Conservation (phyloP, 2,888 invertebrate species). For the Tetropium fuscum region DNA sequence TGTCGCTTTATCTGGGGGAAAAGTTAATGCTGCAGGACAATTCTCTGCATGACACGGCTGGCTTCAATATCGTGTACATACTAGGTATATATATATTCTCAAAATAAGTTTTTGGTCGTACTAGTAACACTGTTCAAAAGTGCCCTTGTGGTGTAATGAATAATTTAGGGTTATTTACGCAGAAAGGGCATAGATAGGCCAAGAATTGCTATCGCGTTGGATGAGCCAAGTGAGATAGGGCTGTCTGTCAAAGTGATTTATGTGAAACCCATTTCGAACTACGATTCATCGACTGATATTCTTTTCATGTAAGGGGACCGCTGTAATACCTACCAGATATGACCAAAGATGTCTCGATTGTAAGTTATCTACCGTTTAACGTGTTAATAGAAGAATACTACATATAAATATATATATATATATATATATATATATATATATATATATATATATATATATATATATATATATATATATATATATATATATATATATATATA, state of each 20-base stretch:
- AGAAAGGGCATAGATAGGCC: conserved; percentile 55
- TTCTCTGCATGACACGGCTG: no score
- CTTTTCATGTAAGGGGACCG: conserved; percentile 38
- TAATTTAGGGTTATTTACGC: conserved; percentile 60
- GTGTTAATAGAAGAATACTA: conserved; percentile 10
- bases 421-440: no score
- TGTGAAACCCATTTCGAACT: conserved; percentile 59
- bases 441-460: no score
- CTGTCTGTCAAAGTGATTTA: conserved; percentile 64
- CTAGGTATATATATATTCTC: no score
- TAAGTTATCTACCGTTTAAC: conserved; percentile 14
- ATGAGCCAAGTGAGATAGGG: conserved; percentile 61
- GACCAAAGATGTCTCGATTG: conserved; percentile 26
- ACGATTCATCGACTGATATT: conserved; percentile 49
- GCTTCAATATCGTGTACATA: no score
- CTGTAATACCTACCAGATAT: conserved; percentile 20
- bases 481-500: no score
- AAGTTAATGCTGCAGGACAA: no score
- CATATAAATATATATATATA: no score
- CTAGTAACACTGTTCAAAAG: no score
- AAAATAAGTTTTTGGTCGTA: no score
- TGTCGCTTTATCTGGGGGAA: conserved; percentile 29
- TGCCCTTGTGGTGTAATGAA: conserved; percentile 55
- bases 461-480: no score
- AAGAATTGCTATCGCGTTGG: conserved; percentile 50